These are phyloP conservation scores for Copsychus sechellarum DNA, from an alignment of 2,113 vertebrate species.

Conservation along the genomic window DNA sequence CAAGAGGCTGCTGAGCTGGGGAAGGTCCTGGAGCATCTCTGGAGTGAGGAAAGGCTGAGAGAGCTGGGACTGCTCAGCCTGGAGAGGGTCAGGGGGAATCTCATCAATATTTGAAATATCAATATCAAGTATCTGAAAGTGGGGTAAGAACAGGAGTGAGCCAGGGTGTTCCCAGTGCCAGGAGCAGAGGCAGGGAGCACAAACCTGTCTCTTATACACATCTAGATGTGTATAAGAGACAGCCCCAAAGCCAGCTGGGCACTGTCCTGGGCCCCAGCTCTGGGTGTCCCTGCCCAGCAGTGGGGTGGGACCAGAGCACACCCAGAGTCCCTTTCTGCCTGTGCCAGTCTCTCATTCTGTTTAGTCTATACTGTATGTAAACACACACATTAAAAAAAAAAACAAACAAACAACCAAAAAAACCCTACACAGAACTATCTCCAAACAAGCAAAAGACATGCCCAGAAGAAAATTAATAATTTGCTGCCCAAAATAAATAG, in stretches of 20 bases:
- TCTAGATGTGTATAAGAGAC: no score
- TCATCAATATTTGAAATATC: background rate
- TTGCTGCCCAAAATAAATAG: background rate
- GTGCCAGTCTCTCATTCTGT: background rate
- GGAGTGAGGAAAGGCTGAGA: no score
- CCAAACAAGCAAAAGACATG: background rate
- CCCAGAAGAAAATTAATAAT: background rate
- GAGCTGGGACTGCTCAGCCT: no score
- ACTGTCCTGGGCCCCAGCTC: background rate
- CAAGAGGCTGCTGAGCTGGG: no score
- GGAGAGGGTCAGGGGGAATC: background rate
- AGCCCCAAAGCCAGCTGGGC: background rate
- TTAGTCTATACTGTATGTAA: background rate
- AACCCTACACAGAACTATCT: background rate
- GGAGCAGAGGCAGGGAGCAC: background rate
- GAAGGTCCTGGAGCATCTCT: no score
- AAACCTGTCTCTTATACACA: no score
- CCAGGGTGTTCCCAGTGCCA: background rate
- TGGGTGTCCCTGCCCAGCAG: background rate
- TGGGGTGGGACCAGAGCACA: background rate
- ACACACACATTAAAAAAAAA: background rate
- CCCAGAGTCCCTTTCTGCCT: background rate
- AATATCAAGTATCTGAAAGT: background rate
- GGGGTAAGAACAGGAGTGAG: accelerated
- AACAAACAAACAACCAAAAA: no score